A percentile compares a stretch with the other conserved stretches of the same genome.
These are phyloP conservation scores for Microcebus jonahi DNA, from an alignment of 2,113 vertebrate genomes.

Conservation along the genomic window DNA sequence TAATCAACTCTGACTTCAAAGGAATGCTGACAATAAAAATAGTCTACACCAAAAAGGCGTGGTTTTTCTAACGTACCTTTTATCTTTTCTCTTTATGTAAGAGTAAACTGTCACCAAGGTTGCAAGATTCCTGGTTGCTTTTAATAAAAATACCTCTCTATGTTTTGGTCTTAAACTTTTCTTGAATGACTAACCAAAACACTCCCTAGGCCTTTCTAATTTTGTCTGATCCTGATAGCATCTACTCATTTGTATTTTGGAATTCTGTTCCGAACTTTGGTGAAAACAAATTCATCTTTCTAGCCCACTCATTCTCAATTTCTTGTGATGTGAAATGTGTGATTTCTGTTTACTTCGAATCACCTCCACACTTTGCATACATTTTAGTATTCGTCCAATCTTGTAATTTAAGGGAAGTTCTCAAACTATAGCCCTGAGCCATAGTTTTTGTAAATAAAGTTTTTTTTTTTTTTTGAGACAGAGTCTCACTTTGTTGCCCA, in stretches of 20 bases:
- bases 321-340: not conserved
- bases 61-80: not conserved
- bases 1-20: conserved; percentile 1
- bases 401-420: not conserved
- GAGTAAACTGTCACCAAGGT: not conserved
- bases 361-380: not conserved
- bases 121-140: conserved; percentile 14
- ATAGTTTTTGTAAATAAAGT: not conserved
- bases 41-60: not conserved
- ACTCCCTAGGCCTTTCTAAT: not conserved
- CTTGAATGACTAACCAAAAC: not conserved
- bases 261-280: not conserved
- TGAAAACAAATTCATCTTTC: not conserved
- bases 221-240: not conserved
- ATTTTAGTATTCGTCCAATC: not conserved
- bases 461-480: too few relatives aligned
- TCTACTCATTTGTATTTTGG: not conserved
- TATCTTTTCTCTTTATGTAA: not conserved
- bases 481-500: too few relatives aligned
- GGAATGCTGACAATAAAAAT: not conserved
- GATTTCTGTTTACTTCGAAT: not conserved
- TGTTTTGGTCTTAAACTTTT: conserved; percentile 40
- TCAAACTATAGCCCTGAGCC: not conserved
- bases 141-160: conserved; percentile 44
- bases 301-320: not conserved